A percentile compares a stretch with the other conserved stretches of the same genome.
phyloP scores from a whole-genome alignment of 2,888 invertebrate species.

The Mesochorus sp. region DNA sequence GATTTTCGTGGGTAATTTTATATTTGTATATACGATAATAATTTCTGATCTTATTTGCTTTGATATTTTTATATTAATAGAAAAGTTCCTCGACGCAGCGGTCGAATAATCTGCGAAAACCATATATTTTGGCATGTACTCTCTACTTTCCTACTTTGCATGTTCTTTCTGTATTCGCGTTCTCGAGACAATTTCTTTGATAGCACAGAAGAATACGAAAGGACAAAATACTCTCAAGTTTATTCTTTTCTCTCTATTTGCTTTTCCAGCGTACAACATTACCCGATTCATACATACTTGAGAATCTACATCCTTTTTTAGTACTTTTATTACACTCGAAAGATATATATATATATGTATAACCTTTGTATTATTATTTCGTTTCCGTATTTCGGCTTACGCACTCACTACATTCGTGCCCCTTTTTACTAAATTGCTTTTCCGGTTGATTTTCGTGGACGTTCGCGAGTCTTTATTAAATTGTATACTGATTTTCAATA shows the following conservation, averaged over 20 bases:
- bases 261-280: neutral
- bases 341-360: too few relatives aligned
- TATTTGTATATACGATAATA: neutral
- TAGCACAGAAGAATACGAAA: slow-evolving; percentile 6
- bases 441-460: slow-evolving; percentile 4
- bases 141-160: slow-evolving; percentile 4
- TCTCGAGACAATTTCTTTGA: slow-evolving; percentile 38
- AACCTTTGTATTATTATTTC: slow-evolving; percentile 40
- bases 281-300: neutral
- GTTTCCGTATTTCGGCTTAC: slow-evolving; percentile 27
- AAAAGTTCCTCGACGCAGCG: neutral
- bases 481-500: too few relatives aligned
- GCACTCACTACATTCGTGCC: neutral
- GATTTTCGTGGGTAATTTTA: too few relatives aligned
- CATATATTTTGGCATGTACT: slow-evolving; percentile 34
- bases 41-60: neutral
- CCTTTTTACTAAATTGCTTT: slow-evolving; percentile 23
- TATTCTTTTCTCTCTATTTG: neutral
- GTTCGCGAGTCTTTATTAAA: neutral
- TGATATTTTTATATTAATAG: neutral
- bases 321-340: slow-evolving; percentile 11
- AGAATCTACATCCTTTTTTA: slow-evolving; percentile 23
- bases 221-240: slow-evolving; percentile 30
- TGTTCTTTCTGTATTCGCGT: slow-evolving; percentile 15
- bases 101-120: slow-evolving; percentile 4